Evolutionary conservation across 2,888 invertebrate species (phyloP), one percentile per base, ranked within the genome.

Genomic region (Metallyticus violacea): DNA sequence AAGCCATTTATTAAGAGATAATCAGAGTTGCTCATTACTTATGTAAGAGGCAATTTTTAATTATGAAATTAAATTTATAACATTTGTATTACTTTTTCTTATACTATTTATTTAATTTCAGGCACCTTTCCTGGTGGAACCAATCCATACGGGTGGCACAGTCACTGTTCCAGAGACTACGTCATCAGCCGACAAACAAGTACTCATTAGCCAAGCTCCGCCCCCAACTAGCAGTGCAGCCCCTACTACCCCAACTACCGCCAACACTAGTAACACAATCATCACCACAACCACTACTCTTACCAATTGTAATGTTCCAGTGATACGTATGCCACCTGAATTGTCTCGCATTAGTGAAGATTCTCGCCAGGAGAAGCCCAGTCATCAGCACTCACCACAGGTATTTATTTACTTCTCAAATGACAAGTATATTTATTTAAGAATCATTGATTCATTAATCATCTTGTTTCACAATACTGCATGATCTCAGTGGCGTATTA

Each of bases 321-420:
- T 79, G 25, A 79, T 77, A 76, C 82, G 79, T 15, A 81, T 28
- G 7, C 89, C 88, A 15, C 88, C 91, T 26, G 91, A 91, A 79
- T 89, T 92, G 7, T 91, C 92, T 27, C 90, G 91, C 88, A 94
- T 94, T 89, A 93, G 93, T 89, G 93, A 94, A 89, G 93, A 93
- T 89, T 93, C 93, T 1, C 91, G 93, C 87, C 91, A 89, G 80
- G 88, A 88, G 81, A 88, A 88, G 30, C 89, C 88, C 84, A 87
- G 88, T 77, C 88, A 89, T 27, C 87, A 88, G 83, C 88, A 88
- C 9, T 88, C 88, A 30, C 88, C 88, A 77, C 88, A 88, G 88
- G 89, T 87, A 87, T n/a, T 78, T 4, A 78, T n/a, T n/a, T n/a
- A n/a, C n/a, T n/a, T n/a, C n/a, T n/a, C n/a, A n/a, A n/a, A n/a